Evolutionary conservation across 2,113 vertebrate species (phyloP), one percentile per base, ranked within the genome.

Genomic region (Scalopus aquaticus): DNA sequence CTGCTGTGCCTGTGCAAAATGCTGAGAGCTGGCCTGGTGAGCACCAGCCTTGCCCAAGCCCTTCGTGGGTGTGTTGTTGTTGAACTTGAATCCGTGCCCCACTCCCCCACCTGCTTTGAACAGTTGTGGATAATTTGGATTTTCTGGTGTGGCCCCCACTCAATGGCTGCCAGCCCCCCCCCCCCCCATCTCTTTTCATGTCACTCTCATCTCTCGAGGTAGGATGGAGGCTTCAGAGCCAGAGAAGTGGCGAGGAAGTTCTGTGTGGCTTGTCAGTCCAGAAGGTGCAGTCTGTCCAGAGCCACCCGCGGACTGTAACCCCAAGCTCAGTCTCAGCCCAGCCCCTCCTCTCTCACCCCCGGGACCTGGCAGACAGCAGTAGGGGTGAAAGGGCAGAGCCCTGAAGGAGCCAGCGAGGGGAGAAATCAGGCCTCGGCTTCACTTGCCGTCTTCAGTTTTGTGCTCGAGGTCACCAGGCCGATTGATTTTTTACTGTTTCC

Each of bases 401-500:
- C 9, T 64, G 87, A 30, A 58, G 87, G 81, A 94, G 90, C 78
- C 83, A 26, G 79, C 0, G 0, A 56, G 32, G 54, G 65, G 46
- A 65, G 74, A 72, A 26, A 19, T 10, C 2, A 13, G 70, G 84
- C 93, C 60, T 11, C 0, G 0, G 85, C 64, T 5, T 17, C 35
- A 15, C 64, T 95, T 67, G 87, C 79, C 12, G 17, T 65, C 94
- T 84, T 91, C 6, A 0, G 91, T 51, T 87, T 49, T 74, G 65
- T 67, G 76, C 28, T 0, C 9, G 30, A 76, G 93, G 96, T 96
- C 94, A 70, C 4, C 0, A 56, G 97, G 82, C 93, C 64, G 1
- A 96, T 97, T 93, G 97, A 97, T 97, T 95, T 94, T 92, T 90
- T 42, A 79, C 85, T 70, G 67, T 91, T 97, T 96, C 92, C 92